Base-by-base conservation (phyloP, 2,888 invertebrate genomes). In the Cylindroiulus punctatus region DNA sequence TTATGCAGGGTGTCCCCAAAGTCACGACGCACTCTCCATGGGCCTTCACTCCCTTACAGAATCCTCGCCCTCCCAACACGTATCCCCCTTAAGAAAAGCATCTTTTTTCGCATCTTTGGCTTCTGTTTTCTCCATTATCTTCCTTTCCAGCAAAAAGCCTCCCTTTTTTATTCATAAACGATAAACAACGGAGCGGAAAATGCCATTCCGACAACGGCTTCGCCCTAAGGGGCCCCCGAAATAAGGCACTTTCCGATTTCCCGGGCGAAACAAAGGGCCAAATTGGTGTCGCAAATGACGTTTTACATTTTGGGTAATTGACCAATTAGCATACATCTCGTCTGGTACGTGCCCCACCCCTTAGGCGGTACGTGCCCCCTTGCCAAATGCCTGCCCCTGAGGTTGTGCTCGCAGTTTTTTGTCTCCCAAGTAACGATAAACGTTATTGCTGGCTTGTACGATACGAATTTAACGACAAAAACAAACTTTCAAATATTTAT, bases 211-310 rank as follows among this genome's bases (percentile, higher is more conserved):
- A 65, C 4, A 65, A 65, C 65, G 65, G 26, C 22, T 8, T n/a
- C 22, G 22, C 65, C 65, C 65, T 26, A 22, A 65, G 65, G 65
- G 65, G 65, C 22, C 65, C 22, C 8, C 65, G 65, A 65, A 65
- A 65, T 65, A 65, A 65, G 22, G 65, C 65, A 26, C n/a, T 65
- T 65, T 65, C 22, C 65, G 65, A n/a, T 65, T 65, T 22, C 65
- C n/a, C 65, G 65, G 65, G 65, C 65, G 65, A 65, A 65, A 65
- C 65, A 65, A 22, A 65, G 65, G 65, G 65, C n/a, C 65, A 26
- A 65, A 65, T 65, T 65, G 65, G 65, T 65, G 65, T 65, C 65
- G 65, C 22, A 65, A 65, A 65, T 65, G 65, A 65, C 65, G 65
- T 65, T 65, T 65, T 65, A 65, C 65, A 65, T 65, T 65, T 65